Conservation (phyloP, 2,888 invertebrate genomes). For the Oligia latruncula region DNA sequence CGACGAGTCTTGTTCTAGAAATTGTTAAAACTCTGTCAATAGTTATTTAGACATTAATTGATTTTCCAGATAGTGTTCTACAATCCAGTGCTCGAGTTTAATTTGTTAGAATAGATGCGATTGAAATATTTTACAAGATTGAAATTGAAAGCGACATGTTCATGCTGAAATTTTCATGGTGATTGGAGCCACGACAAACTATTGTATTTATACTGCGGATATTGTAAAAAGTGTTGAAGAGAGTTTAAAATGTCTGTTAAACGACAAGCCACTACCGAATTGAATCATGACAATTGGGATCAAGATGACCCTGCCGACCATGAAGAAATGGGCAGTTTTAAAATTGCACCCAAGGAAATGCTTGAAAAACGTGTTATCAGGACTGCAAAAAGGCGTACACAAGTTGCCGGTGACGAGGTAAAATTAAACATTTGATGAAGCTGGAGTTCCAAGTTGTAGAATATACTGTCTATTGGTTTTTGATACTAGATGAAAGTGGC, state of each 20-base stretch:
- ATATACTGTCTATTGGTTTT: background rate
- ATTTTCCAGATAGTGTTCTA: conserved; percentile 10
- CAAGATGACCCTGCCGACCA: conserved; percentile 91
- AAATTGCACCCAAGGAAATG: conserved; percentile 91
- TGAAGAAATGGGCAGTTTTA: conserved; percentile 94
- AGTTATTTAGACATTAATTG: background rate
- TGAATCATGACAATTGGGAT: conserved; percentile 97
- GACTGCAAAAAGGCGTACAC: conserved; percentile 93
- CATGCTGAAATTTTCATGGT: conserved; percentile 48
- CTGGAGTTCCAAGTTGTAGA: background rate
- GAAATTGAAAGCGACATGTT: conserved; percentile 52
- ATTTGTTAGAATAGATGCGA: conserved; percentile 15
- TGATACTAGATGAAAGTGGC: background rate
- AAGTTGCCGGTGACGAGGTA: conserved; percentile 69
- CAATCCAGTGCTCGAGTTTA: conserved; percentile 20
- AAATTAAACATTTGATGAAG: conserved; percentile 9
- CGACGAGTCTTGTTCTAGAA: conserved; percentile 14
- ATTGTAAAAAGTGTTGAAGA: conserved; percentile 19
- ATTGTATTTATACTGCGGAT: conserved; percentile 17
- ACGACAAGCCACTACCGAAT: conserved; percentile 93
- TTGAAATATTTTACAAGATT: conserved; percentile 24
- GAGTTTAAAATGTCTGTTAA: conserved; percentile 91
- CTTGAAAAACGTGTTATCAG: conserved; percentile 94
- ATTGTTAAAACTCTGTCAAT: conserved; percentile 9
- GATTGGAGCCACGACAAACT: conserved; percentile 55